Evolutionary conservation across 2,797 vertebrate genomes (phyloP), one percentile per base, ranked within the genome.

Genomic region (Leptatherina wallacei): DNA sequence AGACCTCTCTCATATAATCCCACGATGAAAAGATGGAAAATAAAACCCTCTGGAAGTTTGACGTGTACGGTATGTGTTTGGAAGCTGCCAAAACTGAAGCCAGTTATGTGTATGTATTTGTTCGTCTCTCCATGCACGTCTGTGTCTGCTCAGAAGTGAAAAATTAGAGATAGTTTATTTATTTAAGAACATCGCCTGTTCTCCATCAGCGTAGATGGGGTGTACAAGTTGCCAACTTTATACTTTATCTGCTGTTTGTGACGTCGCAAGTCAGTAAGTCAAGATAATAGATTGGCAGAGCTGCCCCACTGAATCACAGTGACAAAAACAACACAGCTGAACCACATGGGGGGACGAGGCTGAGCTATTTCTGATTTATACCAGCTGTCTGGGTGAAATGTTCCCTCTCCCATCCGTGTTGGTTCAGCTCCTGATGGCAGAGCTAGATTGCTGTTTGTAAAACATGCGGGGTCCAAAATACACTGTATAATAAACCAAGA

Each of bases 221-320:
- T 30, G 84, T 65, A 63, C 78, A 83, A 35, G 54, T 63, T 68
- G 76, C 78, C 84, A 85, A 54, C 63, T 73, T 40, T 36, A 54
- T 79, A 80, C 36, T 89, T 88, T 84, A 87, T 88, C 87, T 86
- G 71, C 75, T 47, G 67, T 75, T 71, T 73, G 72, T 65, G 83
- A 78, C 76, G 67, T 65, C 30, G 29, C 60, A 64, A 64, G 70
- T 60, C 55, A 14, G 71, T 64, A 12, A 56, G 58, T 59, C 52
- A 18, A 77, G 77, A 77, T 84, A 47, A 83, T 32, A 65, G 61
- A 84, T 74, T 6, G 38, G 64, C 59, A 60, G 59, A 68, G 49
- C 52, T 22, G 69, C 32, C 51, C 57, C 55, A 52, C 75, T 75
- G 72, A 83, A 69, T 78, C 77, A 72, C 65, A 7, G 59, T 38